Evolutionary conservation across 2,113 vertebrate genomes (phyloP).

Genomic region (Pithys albifrons): DNA sequence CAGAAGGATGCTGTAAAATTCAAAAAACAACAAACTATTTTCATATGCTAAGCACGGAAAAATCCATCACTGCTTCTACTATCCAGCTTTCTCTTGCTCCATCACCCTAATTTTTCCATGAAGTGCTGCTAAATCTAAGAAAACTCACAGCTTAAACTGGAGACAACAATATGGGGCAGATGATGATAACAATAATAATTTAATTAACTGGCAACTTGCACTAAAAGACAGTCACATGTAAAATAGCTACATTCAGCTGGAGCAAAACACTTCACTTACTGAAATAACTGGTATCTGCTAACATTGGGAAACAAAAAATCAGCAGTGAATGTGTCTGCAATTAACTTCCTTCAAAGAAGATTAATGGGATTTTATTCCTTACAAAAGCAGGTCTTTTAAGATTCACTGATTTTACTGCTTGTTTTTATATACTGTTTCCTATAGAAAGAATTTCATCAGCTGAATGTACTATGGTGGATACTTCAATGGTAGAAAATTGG

Average conservation of each 20-base stretch:
- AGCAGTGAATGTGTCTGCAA: neutral
- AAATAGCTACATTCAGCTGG: neutral
- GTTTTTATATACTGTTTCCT: neutral
- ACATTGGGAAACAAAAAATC: neutral
- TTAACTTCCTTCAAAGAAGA: neutral
- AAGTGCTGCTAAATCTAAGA: neutral
- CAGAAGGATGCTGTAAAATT: neutral
- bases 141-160: neutral
- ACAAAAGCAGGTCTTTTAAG: neutral
- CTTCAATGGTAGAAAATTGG: neutral
- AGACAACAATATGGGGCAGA: neutral
- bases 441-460: neutral
- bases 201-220: neutral
- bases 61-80: neutral
- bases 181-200: neutral
- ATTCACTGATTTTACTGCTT: neutral
- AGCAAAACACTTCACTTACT: neutral
- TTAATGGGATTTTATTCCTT: neutral
- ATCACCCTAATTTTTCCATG: neutral
- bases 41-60: neutral
- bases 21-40: neutral
- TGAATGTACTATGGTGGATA: neutral
- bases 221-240: neutral
- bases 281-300: neutral
- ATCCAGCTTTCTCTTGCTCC: neutral